phyloP scores from a whole-genome alignment of 2,113 vertebrate species.

The Myotis lucifugus region DNA sequence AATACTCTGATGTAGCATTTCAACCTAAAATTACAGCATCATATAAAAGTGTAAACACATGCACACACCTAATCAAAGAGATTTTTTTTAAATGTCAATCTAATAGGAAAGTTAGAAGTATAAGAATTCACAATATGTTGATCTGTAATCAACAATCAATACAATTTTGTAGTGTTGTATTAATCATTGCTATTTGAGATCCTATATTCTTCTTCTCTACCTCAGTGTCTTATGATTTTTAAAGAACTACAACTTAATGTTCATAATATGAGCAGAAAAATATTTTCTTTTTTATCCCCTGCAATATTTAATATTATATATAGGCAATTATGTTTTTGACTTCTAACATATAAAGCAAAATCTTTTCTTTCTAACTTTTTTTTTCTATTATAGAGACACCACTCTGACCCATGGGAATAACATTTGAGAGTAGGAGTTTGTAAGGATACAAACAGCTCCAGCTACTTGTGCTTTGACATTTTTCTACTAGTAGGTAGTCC shows the following conservation, averaged over 20 bases:
- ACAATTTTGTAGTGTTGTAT: background rate
- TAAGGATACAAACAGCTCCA: background rate
- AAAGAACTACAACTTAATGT: background rate
- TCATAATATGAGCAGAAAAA: background rate
- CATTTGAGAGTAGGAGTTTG: background rate
- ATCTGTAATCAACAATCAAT: background rate
- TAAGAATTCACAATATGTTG: background rate
- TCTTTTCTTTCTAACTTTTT: too few species aligned
- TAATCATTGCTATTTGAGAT: background rate
- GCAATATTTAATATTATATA: background rate
- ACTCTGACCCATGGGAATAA: background rate
- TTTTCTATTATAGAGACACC: background rate
- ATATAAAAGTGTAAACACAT: background rate
- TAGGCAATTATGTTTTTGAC: background rate
- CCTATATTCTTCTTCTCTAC: background rate
- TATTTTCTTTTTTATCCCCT: background rate
- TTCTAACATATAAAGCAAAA: background rate
- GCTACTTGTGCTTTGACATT: background rate
- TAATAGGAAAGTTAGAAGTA: background rate
- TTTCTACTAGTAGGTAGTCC: background rate
- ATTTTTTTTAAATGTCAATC: background rate
- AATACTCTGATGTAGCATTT: background rate
- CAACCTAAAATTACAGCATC: background rate
- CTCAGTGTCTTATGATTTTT: background rate
- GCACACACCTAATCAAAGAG: background rate